Percentiles rank a stretch among this genome's conserved stretches.
Conservation (phyloP, 2,888 invertebrate genomes). For the Oligia latruncula region DNA sequence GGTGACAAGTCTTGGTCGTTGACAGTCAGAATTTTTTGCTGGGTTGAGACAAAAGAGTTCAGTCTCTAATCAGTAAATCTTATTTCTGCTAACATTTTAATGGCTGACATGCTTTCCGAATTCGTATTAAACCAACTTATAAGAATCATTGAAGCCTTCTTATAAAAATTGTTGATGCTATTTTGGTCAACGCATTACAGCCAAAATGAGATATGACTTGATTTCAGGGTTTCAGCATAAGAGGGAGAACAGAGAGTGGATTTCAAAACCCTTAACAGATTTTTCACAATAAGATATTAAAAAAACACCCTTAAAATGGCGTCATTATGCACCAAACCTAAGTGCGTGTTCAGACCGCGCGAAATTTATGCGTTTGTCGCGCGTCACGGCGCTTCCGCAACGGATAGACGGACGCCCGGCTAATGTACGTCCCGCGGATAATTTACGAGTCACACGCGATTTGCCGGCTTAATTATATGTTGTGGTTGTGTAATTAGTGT, state of each 20-base stretch:
- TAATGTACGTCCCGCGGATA: slow-evolving; percentile 56
- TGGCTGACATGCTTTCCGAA: not conserved
- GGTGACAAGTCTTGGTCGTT: not conserved
- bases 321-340: slow-evolving; percentile 50
- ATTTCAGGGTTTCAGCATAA: not conserved
- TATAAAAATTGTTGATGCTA: not conserved
- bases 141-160: not conserved
- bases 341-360: slow-evolving; percentile 47
- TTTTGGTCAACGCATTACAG: not conserved
- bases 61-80: not conserved
- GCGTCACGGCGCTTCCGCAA: slow-evolving; percentile 55
- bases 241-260: not conserved
- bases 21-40: not conserved
- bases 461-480: slow-evolving; percentile 47
- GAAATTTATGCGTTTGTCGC: slow-evolving; percentile 64
- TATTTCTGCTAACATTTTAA: not conserved
- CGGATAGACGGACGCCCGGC: slow-evolving; percentile 46
- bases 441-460: slow-evolving; percentile 55
- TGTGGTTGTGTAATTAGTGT: slow-evolving; percentile 43
- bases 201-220: not conserved
- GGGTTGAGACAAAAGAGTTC: not conserved
- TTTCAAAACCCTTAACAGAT: not conserved
- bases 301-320: slow-evolving; percentile 10
- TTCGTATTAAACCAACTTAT: not conserved
- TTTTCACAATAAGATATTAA: not conserved